Evolutionary conservation across 2,113 vertebrate species (phyloP).

Genomic region (Australoheros scitulus): DNA sequence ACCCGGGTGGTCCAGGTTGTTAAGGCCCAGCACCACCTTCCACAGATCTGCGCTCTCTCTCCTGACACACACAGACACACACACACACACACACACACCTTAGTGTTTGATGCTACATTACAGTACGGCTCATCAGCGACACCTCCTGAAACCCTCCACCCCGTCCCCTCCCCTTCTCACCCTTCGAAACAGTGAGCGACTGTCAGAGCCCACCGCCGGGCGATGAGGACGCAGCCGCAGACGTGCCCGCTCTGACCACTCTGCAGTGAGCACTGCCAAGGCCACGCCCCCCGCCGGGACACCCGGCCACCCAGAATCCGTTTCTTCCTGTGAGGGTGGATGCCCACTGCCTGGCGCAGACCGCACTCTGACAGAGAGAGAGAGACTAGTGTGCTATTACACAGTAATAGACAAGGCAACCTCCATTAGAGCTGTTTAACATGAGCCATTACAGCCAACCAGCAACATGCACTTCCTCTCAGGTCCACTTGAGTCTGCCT

Average conservation of each 20-base stretch:
- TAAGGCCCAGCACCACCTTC: conserved; percentile 93
- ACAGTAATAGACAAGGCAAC: no score
- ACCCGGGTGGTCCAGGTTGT: conserved; percentile 91
- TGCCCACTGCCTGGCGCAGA: neutral
- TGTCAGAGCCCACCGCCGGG: conserved; percentile 89
- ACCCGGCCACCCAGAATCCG: conserved; percentile 93
- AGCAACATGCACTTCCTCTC: no score
- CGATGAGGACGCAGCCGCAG: conserved; percentile 94
- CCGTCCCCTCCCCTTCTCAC: conserved; percentile 75
- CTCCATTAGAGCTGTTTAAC: neutral
- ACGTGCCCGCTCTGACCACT: conserved; percentile 91
- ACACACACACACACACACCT: neutral
- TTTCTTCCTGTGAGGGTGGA: conserved; percentile 84
- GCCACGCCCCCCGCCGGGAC: conserved; percentile 92
- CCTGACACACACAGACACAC: conserved; percentile 64
- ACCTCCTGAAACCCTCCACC: neutral
- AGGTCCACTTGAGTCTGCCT: no score
- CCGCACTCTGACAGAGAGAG: conserved; percentile 25
- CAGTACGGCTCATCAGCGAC: rapidly evolving
- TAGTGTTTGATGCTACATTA: neutral
- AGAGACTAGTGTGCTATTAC: neutral
- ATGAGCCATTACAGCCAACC: rapidly evolving
- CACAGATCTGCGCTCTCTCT: conserved; percentile 88
- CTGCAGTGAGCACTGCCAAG: conserved; percentile 97
- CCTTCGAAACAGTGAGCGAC: conserved; percentile 97